These are phyloP conservation scores for Zophobas morio DNA, from an alignment of 1,140 invertebrate genomes.

Conservation along the genomic window DNA sequence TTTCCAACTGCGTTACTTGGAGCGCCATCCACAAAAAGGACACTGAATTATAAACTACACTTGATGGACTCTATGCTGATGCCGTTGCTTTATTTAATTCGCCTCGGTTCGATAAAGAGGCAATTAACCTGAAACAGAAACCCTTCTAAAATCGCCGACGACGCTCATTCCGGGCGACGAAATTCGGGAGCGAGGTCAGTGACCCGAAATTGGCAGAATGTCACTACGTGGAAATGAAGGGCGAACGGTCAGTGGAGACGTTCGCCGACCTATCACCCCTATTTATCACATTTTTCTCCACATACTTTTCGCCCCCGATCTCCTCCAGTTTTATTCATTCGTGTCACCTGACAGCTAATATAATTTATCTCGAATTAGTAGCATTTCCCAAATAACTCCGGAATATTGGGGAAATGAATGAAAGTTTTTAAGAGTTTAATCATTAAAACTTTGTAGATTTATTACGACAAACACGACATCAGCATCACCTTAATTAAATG, in stretches of 20 bases:
- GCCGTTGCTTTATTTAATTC: neutral
- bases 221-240: constrained; percentile 1
- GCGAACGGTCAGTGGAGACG: constrained; percentile 21
- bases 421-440: too few relatives aligned
- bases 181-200: constrained; percentile 24
- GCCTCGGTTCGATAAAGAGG: neutral
- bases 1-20: constrained; percentile 11
- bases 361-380: too few relatives aligned
- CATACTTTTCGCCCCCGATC: too few relatives aligned
- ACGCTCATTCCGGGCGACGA: neutral
- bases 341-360: too few relatives aligned
- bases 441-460: too few relatives aligned
- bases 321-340: too few relatives aligned
- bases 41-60: neutral
- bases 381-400: too few relatives aligned
- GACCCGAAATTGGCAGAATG: constrained; percentile 8
- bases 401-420: too few relatives aligned
- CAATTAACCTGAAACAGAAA: constrained; percentile 20
- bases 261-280: constrained; percentile 26
- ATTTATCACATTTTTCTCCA: neutral
- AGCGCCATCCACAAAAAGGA: constrained; percentile 43
- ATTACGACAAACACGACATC: too few relatives aligned
- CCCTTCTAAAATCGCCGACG: neutral
- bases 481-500: too few relatives aligned
- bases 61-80: constrained; percentile 12